Conservation (phyloP, 2,113 vertebrate species). For the Istiophorus platypterus region DNA sequence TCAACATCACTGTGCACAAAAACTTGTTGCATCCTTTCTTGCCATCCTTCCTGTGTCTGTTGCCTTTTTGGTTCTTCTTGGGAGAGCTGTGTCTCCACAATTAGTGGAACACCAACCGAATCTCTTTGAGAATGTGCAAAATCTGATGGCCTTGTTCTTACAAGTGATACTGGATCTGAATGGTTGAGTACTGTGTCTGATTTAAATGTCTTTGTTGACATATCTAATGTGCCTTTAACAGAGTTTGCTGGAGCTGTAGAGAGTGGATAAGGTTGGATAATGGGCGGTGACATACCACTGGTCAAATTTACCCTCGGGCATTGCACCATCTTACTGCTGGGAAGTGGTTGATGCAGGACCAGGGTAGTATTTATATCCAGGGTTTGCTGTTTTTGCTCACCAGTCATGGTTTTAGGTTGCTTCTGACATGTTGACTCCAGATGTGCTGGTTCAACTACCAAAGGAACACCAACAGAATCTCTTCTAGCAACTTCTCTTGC, state of each 20-base stretch:
- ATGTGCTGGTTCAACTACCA: constrained; percentile 61
- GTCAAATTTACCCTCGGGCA: background rate
- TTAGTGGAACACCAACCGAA: constrained; percentile 70
- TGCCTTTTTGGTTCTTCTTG: constrained; percentile 54
- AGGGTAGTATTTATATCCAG: constrained; percentile 2
- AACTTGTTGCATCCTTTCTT: constrained; percentile 32
- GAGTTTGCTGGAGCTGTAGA: constrained; percentile 72
- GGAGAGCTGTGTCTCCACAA: constrained; percentile 55
- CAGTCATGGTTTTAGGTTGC: constrained; percentile 10
- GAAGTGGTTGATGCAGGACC: constrained; percentile 26
- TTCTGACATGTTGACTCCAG: constrained; percentile 22
- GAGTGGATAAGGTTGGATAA: constrained; percentile 13
- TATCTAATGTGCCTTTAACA: constrained; percentile 71
- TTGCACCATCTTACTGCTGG: background rate
- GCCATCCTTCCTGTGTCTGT: constrained; percentile 1
- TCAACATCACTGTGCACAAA: constrained; percentile 1
- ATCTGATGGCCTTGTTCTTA: constrained; percentile 54
- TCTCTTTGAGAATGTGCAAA: constrained; percentile 55
- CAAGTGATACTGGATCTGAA: constrained; percentile 70
- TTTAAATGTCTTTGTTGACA: constrained; percentile 69
- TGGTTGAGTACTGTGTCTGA: constrained; percentile 17
- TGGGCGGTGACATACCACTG: constrained; percentile 20
- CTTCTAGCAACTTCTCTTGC: constrained; percentile 46
- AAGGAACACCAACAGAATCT: constrained; percentile 61
- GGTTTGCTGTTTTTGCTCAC: constrained; percentile 23